These are phyloP conservation scores for Sminthurinus signatus DNA, from an alignment of 1,140 invertebrate genomes.

Conservation along the genomic window DNA sequence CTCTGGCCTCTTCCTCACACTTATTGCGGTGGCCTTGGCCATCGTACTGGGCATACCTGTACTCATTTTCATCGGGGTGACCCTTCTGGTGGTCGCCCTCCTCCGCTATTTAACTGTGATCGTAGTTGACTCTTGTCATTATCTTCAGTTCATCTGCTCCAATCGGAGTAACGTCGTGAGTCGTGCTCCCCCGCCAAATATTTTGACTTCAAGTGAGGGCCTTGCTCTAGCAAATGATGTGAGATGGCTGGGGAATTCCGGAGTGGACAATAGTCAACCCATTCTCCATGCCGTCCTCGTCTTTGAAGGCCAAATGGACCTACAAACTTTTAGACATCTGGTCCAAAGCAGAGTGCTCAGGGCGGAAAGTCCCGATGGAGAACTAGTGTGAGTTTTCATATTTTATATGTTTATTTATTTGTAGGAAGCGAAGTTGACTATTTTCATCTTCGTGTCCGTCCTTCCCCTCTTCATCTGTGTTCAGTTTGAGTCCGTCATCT, in stretches of 20 bases:
- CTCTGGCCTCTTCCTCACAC: constrained; percentile 44
- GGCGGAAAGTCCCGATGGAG: constrained; percentile 46
- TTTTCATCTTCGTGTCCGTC: too few species aligned
- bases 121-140: constrained; percentile 38
- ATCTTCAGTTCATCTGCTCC: constrained; percentile 43
- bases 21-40: constrained; percentile 46
- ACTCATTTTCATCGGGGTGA: constrained; percentile 41
- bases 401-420: too few species aligned
- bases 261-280: constrained; percentile 41
- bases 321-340: constrained; percentile 48
- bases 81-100: constrained; percentile 40
- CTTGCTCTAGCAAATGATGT: constrained; percentile 45
- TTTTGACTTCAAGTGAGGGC: constrained; percentile 18
- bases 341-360: constrained; percentile 48
- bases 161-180: constrained; percentile 18
- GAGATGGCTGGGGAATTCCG: constrained; percentile 49
- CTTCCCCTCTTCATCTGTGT: too few species aligned
- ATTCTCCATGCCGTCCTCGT: constrained; percentile 51
- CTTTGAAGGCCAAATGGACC: constrained; percentile 49
- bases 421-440: too few species aligned
- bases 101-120: constrained; percentile 38
- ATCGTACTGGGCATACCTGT: constrained; percentile 46
- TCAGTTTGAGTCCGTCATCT: too few species aligned
- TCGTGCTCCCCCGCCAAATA: constrained; percentile 7
- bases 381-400: too few species aligned